Conservation (phyloP, 2,888 invertebrate genomes). For the Choristoneura rosaceana region DNA sequence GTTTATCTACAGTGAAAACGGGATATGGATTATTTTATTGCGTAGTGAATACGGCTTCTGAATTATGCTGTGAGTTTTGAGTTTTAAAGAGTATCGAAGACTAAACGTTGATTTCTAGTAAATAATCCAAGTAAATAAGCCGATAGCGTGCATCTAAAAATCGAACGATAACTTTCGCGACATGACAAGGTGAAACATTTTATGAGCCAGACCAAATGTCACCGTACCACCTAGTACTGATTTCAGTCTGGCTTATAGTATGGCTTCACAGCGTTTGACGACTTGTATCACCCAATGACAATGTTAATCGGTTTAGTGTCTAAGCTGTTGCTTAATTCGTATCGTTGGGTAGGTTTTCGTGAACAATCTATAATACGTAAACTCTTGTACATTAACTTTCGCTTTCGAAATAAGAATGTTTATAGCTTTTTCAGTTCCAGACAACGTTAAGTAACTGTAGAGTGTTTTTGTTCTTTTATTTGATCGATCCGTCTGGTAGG, state of each 20-base stretch:
- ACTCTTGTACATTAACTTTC: too few species aligned
- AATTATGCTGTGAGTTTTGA: neutral
- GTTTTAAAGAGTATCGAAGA: too few species aligned
- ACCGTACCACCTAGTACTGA: conserved; percentile 22
- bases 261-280: conserved; percentile 22
- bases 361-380: neutral
- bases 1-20: neutral
- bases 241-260: conserved; percentile 29
- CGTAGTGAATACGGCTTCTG: neutral
- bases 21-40: neutral
- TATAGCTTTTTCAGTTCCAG: too few species aligned
- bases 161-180: conserved; percentile 2
- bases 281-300: conserved; percentile 17
- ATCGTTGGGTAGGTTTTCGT: neutral
- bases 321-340: conserved; percentile 2
- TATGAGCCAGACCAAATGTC: conserved; percentile 25
- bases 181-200: conserved; percentile 17
- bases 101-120: too few species aligned
- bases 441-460: too few species aligned
- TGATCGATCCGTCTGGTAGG: too few species aligned
- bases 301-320: conserved; percentile 32
- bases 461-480: too few species aligned
- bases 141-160: neutral
- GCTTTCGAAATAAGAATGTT: too few species aligned
- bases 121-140: too few species aligned